Evolutionary conservation across 2,113 vertebrate species (phyloP), one percentile per base, ranked within the genome.

Genomic region (Diphyllodes magnificus): DNA sequence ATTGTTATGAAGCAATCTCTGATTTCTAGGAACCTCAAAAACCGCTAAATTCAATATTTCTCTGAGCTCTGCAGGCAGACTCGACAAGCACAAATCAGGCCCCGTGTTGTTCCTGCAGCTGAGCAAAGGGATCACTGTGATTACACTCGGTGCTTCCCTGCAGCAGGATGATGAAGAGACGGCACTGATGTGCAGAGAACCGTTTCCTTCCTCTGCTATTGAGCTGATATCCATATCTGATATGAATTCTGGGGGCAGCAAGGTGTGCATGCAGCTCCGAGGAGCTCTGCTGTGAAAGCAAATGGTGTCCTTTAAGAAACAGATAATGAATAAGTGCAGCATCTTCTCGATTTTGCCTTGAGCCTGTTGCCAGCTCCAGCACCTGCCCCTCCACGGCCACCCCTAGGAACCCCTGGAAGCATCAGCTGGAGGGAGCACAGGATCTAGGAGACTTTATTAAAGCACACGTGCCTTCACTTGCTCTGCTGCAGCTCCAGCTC

Each of bases 1-100:
- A 70, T 11, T 66, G 13, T 37, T 82, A 31, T 11, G 27, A 86
- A 70, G 39, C 23, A 73, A 42, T 9, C 10, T 13, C 28, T 86
- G 56, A 59, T 66, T 71, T 24, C 50, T 0, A 84, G 30, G 13
- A 28, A 66, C 28, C 60, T 68, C 40, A 53, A 20, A 20, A 53
- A 40, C 2, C 4, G 33, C 10, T 16, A 0, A 14, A 54, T 42
- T 35, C 2, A 3, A 1, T 51, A 47, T 50, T 54, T 13, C 51
- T 18, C 27, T 27, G 31, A 66, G 45, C 23, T 88, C 61, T 66
- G 49, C 40, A 86, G 42, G 47, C 28, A 89, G 20, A 24, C 7
- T 57, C 24, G 25, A 54, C 16, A 61, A 84, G 27, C 31, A 63
- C 56, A 92, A 84, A 56, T 59, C 24, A 21, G 30, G 5, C 13